phyloP scores from a whole-genome alignment of 2,888 invertebrate species.

The Pheosia tremula region DNA sequence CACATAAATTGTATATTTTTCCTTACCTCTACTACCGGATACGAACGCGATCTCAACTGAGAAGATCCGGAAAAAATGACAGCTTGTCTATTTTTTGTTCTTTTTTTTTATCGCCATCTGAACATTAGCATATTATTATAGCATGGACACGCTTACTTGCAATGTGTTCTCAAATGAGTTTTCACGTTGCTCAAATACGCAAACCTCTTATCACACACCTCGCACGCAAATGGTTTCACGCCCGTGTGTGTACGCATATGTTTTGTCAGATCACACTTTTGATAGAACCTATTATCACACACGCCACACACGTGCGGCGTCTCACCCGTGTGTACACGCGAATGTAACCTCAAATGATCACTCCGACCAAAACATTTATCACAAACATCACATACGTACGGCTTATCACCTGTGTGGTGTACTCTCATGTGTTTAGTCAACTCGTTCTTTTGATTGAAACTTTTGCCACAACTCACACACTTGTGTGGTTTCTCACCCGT shows the following conservation, averaged over 20 bases:
- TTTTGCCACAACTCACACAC: not conserved
- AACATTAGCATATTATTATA: too few species aligned
- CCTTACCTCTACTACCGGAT: too few species aligned
- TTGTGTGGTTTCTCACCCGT: not conserved
- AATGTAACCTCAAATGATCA: not conserved
- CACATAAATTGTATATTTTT: too few species aligned
- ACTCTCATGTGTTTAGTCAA: too few species aligned
- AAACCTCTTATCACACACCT: not conserved
- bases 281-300: too few species aligned
- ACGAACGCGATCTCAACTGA: too few species aligned
- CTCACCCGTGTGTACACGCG: not conserved
- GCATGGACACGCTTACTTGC: too few species aligned
- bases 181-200: too few species aligned
- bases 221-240: not conserved
- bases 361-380: not conserved
- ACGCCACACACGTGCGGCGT: not conserved
- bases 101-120: too few species aligned
- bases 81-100: too few species aligned
- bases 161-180: too few species aligned
- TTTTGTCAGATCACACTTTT: not conserved
- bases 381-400: not conserved
- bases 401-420: not conserved
- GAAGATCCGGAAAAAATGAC: too few species aligned
- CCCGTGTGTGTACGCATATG: not conserved
- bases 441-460: not conserved